Evolutionary conservation across 2,888 invertebrate genomes (phyloP), one percentile per base, ranked within the genome.

Genomic region (Ormyrus nitidulus): DNA sequence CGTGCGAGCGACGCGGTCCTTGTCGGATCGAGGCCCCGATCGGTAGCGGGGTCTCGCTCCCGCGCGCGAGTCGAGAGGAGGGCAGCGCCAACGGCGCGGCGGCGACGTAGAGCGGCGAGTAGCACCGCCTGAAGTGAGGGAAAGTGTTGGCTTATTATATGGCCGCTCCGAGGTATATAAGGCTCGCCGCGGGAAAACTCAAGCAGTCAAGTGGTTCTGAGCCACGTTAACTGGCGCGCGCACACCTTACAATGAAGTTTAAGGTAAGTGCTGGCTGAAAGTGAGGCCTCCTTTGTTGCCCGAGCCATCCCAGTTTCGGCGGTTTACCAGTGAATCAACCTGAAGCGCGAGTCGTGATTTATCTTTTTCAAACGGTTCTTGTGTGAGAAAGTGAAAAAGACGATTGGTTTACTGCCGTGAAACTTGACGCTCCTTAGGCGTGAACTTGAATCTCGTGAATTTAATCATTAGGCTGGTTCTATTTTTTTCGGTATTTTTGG

Each of bases 91-190:
- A 4, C 64, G 51, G 44, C 46, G 49, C 11, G 0, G 54, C 19
- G 59, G 46, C 44, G 46, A 56, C 48, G 59, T 34, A 4, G 34
- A 56, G 66, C 19, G 51, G 66, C 53, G 54, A 46, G 13, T 13
- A 0, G 49, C 48, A 54, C 44, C 54, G 34, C 34, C 34, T 34
- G 61, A 70, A 70, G 79, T 80, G 79, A 80, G 80, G 82, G 80
- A 82, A 82, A 82, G 82, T 80, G 82, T 77, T 56, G 80, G 71
- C 53, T 58, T 19, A 59, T 56, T 58, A 73, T 74, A 54, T 70
- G 81, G 59, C 34, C 79, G 79, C 34, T 62, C 71, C 78, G 78
- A 70, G 82, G 82, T 82, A 82, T 82, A 82, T 80, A 82, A 82
- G 80, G 64, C 80, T 69, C 76, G 80, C 70, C 79, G 58, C 72